phyloP scores from a whole-genome alignment of 2,888 invertebrate genomes.

The Eudemis profundana region DNA sequence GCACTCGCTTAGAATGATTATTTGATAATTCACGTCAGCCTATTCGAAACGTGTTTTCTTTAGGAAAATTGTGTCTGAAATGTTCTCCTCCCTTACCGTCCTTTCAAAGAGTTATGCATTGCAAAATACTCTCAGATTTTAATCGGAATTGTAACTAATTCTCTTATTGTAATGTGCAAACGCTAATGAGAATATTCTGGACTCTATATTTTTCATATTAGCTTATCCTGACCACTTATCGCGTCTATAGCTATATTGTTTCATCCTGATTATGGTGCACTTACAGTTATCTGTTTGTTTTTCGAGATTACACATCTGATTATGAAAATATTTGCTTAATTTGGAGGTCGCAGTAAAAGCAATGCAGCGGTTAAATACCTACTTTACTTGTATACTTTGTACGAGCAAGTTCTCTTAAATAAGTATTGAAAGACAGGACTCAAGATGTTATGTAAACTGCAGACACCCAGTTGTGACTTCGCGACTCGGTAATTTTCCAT shows the following conservation, averaged over 20 bases:
- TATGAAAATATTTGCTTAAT: constrained; percentile 14
- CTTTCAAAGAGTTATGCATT: background rate
- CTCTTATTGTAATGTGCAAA: background rate
- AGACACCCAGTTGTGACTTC: constrained; percentile 22
- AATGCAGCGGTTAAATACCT: no score
- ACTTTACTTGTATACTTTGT: constrained; percentile 23
- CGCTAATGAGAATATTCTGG: background rate
- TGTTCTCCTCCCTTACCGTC: background rate
- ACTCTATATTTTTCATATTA: background rate
- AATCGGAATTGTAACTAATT: background rate
- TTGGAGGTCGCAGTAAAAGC: background rate
- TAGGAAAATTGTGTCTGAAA: background rate
- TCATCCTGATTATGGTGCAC: background rate
- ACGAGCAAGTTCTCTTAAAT: constrained; percentile 31
- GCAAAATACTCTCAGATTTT: background rate
- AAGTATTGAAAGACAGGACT: constrained; percentile 32
- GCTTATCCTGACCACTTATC: constrained; percentile 10
- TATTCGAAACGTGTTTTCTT: background rate
- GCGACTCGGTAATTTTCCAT: constrained; percentile 42
- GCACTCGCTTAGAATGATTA: constrained; percentile 35
- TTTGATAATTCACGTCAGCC: constrained; percentile 11
- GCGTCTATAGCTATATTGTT: background rate
- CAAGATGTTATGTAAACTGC: constrained; percentile 41
- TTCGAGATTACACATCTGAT: background rate
- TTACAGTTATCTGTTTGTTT: constrained; percentile 20